phyloP scores from a whole-genome alignment of 2,113 vertebrate genomes.

The Dasyprocta punctata region DNA sequence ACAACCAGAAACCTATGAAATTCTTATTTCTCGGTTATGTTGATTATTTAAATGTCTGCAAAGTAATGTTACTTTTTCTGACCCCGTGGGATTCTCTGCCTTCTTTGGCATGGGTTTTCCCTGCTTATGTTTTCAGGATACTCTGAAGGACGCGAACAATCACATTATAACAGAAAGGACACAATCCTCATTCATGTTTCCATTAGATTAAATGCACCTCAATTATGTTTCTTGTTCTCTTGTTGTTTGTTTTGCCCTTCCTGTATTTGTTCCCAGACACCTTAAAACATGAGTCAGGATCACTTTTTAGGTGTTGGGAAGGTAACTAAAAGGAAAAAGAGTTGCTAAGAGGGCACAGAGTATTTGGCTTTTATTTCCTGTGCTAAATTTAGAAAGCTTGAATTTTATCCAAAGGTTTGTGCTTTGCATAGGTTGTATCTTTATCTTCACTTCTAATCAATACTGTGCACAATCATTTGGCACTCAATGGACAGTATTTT shows the following conservation, averaged over 20 bases:
- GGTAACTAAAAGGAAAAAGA: slow-evolving; percentile 48
- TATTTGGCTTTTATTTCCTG: slow-evolving; percentile 35
- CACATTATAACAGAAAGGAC: slow-evolving; percentile 48
- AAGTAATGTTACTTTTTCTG: neutral
- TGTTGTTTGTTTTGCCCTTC: slow-evolving; percentile 74
- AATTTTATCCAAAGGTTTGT: neutral
- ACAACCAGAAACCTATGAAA: neutral
- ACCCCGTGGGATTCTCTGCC: slow-evolving; percentile 35
- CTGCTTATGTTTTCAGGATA: slow-evolving; percentile 75
- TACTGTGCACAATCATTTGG: neutral
- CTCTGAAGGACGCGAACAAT: slow-evolving; percentile 77
- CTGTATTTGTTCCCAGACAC: slow-evolving; percentile 79
- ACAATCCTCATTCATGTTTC: slow-evolving; percentile 69
- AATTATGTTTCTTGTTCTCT: slow-evolving; percentile 52
- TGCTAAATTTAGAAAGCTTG: neutral
- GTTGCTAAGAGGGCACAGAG: neutral
- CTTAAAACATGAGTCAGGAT: slow-evolving; percentile 70
- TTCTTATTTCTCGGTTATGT: neutral
- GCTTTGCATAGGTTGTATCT: neutral
- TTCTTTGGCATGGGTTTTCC: slow-evolving; percentile 55
- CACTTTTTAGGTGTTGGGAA: slow-evolving; percentile 63
- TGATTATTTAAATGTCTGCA: neutral
- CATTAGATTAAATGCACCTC: slow-evolving; percentile 45
- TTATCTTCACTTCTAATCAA: neutral
- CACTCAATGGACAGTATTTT: neutral